These are phyloP conservation scores for Nannoperca australis DNA, from an alignment of 2,797 vertebrate genomes.

Conservation along the genomic window DNA sequence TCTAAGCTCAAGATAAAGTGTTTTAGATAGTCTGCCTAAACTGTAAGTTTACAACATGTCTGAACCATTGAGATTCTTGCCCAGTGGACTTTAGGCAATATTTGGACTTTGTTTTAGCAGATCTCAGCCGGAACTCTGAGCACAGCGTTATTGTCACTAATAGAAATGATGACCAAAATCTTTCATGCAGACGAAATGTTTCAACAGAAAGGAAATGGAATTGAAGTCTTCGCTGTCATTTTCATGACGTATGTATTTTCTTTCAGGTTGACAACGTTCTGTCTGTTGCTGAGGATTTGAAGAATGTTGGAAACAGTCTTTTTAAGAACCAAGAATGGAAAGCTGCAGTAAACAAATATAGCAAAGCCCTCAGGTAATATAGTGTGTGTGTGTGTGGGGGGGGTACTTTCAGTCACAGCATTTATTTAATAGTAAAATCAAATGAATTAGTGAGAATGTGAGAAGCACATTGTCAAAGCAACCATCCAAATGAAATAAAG, in stretches of 20 bases:
- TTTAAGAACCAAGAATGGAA: slow-evolving; percentile 96
- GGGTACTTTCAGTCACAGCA: neutral
- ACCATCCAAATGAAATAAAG: neutral
- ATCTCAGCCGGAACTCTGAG: neutral
- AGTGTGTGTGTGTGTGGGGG: neutral
- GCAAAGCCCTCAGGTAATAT: slow-evolving; percentile 93
- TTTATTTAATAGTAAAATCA: neutral
- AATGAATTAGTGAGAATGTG: neutral
- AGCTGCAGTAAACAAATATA: slow-evolving; percentile 92
- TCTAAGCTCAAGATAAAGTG: neutral
- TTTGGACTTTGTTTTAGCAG: neutral
- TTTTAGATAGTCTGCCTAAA: neutral
- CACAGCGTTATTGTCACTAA: neutral
- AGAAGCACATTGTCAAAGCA: neutral
- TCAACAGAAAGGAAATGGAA: neutral
- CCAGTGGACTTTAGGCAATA: neutral
- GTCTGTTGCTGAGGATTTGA: slow-evolving; percentile 92
- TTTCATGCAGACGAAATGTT: neutral
- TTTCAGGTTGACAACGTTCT: slow-evolving; percentile 91
- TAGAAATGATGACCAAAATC: neutral
- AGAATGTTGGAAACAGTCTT: slow-evolving; percentile 94
- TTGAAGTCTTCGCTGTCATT: neutral
- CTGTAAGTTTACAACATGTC: neutral
- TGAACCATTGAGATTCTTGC: neutral
- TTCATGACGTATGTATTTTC: slow-evolving; percentile 22